phyloP scores from a whole-genome alignment of 1,140 invertebrate genomes.

The Lanistes nyassanus region DNA sequence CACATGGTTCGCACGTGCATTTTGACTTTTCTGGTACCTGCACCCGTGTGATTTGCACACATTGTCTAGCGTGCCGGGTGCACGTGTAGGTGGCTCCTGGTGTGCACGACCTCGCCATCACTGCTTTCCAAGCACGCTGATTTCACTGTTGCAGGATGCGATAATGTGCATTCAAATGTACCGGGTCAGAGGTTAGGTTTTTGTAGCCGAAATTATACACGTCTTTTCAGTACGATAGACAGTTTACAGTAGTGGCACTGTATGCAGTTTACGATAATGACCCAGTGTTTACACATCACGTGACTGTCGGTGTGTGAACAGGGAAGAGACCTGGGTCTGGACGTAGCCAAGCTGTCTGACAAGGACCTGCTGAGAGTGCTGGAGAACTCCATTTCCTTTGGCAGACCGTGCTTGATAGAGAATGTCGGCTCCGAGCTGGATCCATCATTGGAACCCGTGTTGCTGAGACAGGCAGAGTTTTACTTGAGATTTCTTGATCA shows the following conservation, averaged over 20 bases:
- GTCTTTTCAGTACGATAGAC: too few relatives aligned
- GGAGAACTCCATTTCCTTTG: conserved; percentile 68
- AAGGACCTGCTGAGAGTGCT: conserved; percentile 71
- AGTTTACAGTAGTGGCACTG: too few relatives aligned
- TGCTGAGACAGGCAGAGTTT: conserved; percentile 70
- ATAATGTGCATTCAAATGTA: not conserved
- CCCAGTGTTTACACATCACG: not conserved
- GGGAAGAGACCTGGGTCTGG: conserved; percentile 80
- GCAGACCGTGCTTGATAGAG: conserved; percentile 68
- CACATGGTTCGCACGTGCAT: too few relatives aligned
- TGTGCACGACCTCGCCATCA: too few relatives aligned
- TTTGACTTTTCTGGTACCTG: too few relatives aligned
- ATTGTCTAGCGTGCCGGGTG: too few relatives aligned
- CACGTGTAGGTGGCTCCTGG: too few relatives aligned
- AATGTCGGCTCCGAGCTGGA: conserved; percentile 67
- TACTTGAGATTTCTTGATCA: too few relatives aligned
- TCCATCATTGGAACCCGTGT: conserved; percentile 67
- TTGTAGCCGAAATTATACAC: not conserved
- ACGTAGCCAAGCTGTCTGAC: conserved; percentile 71
- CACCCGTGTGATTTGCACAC: too few relatives aligned
- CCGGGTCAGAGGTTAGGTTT: not conserved
- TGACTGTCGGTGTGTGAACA: conserved; percentile 16
- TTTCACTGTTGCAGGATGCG: too few relatives aligned
- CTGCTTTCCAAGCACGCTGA: too few relatives aligned
- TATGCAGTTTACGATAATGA: too few relatives aligned